Evolutionary conservation across 1,140 invertebrate species (phyloP).

Genomic region (Dendrolimus kikuchii): DNA sequence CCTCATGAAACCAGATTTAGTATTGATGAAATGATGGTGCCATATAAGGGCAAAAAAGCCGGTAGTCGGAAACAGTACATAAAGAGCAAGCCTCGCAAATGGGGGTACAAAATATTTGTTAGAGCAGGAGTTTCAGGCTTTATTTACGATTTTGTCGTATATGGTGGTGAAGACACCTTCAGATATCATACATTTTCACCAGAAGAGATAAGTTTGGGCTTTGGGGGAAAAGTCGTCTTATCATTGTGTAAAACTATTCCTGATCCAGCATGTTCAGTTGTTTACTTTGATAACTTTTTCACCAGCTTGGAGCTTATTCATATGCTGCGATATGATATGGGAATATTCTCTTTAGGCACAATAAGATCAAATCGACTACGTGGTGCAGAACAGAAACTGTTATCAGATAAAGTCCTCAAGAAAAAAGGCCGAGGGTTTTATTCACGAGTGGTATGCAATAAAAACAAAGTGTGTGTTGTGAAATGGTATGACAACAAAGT

Average conservation of each 20-base stretch:
- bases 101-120: slow-evolving; percentile 50
- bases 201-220: slow-evolving; percentile 19
- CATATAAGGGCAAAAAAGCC: slow-evolving; percentile 56
- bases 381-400: slow-evolving; percentile 14
- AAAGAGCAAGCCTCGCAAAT: slow-evolving; percentile 20
- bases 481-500: slow-evolving; percentile 29
- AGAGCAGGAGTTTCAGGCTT: slow-evolving; percentile 37
- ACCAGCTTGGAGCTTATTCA: slow-evolving; percentile 17
- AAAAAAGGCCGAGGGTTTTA: slow-evolving; percentile 23
- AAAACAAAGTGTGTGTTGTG: slow-evolving; percentile 18
- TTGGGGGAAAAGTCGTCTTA: slow-evolving; percentile 24
- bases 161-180: slow-evolving; percentile 29
- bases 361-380: slow-evolving; percentile 24
- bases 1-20: slow-evolving; percentile 31
- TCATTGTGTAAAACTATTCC: slow-evolving; percentile 17
- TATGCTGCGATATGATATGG: slow-evolving; percentile 14
- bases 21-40: slow-evolving; percentile 62
- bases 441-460: slow-evolving; percentile 20
- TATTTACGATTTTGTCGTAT: slow-evolving; percentile 50
- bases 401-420: slow-evolving; percentile 20
- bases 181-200: slow-evolving; percentile 14
- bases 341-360: slow-evolving; percentile 29
- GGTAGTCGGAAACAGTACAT: slow-evolving; percentile 31
- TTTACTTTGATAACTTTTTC: slow-evolving; percentile 25
- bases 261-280: slow-evolving; percentile 14